These are phyloP conservation scores for Hedya salicella DNA, from an alignment of 2,888 invertebrate species.

Conservation along the genomic window DNA sequence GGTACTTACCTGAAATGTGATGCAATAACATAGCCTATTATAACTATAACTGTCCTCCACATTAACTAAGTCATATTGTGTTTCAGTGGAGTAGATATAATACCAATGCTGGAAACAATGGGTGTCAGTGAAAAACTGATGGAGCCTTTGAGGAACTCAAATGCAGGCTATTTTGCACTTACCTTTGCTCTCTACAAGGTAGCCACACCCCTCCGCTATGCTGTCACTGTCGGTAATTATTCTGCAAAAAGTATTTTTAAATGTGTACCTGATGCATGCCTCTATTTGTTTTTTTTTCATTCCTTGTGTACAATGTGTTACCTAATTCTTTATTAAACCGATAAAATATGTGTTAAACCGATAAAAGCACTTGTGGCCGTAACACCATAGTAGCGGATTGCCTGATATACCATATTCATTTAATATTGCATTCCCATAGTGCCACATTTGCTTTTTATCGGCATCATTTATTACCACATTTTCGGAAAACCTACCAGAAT, in stretches of 20 bases:
- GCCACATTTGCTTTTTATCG: too few species aligned
- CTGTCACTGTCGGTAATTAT: conserved; percentile 93
- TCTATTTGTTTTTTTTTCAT: too few species aligned
- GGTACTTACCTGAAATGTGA: conserved; percentile 85
- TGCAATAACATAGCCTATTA: conserved; percentile 14
- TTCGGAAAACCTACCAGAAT: too few species aligned
- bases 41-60: not conserved
- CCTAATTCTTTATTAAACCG: too few species aligned
- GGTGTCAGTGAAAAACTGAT: conserved; percentile 92
- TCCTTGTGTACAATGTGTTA: too few species aligned
- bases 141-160: conserved; percentile 90
- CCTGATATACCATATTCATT: too few species aligned
- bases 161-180: conserved; percentile 95
- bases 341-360: too few species aligned
- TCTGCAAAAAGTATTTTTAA: not conserved
- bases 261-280: not conserved
- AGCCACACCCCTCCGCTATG: conserved; percentile 94
- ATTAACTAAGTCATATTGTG: not conserved
- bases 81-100: conserved; percentile 95
- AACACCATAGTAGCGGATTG: too few species aligned
- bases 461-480: too few species aligned
- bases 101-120: conserved; percentile 89
- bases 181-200: conserved; percentile 97
- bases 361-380: too few species aligned
- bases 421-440: too few species aligned